Conservation (phyloP, 2,888 invertebrate species). For the Andrena fulva region DNA sequence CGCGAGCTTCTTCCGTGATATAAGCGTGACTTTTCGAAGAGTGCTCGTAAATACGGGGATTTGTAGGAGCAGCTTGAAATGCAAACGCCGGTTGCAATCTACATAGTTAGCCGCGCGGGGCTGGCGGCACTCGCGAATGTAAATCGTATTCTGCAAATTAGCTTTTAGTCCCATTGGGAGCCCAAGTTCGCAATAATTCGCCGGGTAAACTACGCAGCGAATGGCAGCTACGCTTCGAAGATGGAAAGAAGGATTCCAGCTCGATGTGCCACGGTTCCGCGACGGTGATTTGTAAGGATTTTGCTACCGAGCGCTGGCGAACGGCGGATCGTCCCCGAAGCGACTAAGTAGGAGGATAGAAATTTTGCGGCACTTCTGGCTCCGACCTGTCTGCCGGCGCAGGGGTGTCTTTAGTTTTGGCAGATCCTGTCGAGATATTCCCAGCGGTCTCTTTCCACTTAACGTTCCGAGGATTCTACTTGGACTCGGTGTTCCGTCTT, state of each 20-base stretch:
- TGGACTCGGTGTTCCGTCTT: not conserved
- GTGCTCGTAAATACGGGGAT: not conserved
- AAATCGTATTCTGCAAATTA: conserved; percentile 22
- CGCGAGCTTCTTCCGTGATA: not conserved
- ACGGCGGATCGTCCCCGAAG: not conserved
- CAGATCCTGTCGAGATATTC: not conserved
- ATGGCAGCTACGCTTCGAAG: not conserved
- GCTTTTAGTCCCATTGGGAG: not conserved
- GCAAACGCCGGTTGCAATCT: not conserved
- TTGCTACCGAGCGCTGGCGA: not conserved
- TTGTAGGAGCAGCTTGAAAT: not conserved
- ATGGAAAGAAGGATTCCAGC: not conserved
- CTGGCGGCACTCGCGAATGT: not conserved
- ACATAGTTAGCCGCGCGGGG: not conserved
- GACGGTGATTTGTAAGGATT: not conserved
- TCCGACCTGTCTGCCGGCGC: conserved; percentile 42
- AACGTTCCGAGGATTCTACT: not conserved
- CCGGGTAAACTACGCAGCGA: not conserved
- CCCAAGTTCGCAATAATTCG: not conserved
- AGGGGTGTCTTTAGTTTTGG: conserved; percentile 1
- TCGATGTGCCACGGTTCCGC: not conserved
- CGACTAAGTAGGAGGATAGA: not conserved
- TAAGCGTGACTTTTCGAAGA: not conserved
- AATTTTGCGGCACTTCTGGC: conserved; percentile 32
- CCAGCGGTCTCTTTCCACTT: not conserved